Evolutionary conservation across 2,797 vertebrate genomes (phyloP), one percentile per base, ranked within the genome.

Genomic region (Brachymystax lenok): DNA sequence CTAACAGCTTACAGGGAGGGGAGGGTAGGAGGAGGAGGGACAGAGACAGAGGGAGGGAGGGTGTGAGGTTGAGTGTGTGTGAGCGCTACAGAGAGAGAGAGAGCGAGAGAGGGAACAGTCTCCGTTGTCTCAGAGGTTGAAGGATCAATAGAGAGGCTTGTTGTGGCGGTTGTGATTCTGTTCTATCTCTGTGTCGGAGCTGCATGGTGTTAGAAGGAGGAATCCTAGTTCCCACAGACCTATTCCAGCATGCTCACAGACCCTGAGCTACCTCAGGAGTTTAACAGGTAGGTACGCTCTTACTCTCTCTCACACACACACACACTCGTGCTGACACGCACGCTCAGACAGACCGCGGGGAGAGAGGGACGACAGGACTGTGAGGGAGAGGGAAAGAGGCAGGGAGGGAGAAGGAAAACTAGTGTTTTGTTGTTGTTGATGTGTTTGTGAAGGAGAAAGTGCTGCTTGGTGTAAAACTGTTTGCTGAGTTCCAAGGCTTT

Each of bases 171-270:
- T 71, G 75, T 61, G 74, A 54, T 33, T 76, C 67, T 68, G 50
- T 40, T 72, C 61, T 73, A 10, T 64, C 91, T 82, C 91, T 40
- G 87, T 90, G 91, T 93, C 89, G 87, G 94, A 96, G 94, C 95
- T 96, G 95, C 95, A 95, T 94, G 94, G 95, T 93, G 94, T 96
- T 94, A 95, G 93, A 94, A n/a, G 94, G 94, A 93, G 80, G 92
- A 94, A 88, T 86, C 88, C 88, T 92, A 91, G 91, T 91, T 96
- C 93, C 95, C 94, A 94, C 94, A 94, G 88, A 92, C 93, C 92
- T 94, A 93, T 94, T 96, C 93, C 96, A 99, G 97, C 96, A 99
- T 99, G 97, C 96, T 98, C 90, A 99, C 96, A 95, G 97, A 98
- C 94, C 97, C 97, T 95, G 96, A 98, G 95, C 96, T 97, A 95